Evolutionary conservation across 2,888 invertebrate genomes (phyloP), one percentile per base, ranked within the genome.

Genomic region (Keiferia lycopersicella): DNA sequence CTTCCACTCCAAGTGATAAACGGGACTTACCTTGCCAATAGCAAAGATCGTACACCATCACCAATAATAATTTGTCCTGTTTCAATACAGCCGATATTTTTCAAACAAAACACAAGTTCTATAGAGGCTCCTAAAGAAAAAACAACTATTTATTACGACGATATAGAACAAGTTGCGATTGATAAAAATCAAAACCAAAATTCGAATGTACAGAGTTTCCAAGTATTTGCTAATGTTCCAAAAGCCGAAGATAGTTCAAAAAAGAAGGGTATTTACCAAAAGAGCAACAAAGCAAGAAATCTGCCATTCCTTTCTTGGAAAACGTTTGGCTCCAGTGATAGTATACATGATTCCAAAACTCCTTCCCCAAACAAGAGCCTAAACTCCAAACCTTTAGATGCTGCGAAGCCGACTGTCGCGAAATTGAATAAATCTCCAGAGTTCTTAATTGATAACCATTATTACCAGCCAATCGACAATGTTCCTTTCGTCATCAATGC

Each of bases 61-160:
- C 86, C 91, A 0, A 80, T 91, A 26, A 81, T 90, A 65, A 69
- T 89, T 50, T 90, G 89, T 70, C 91, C 91, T 30, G 88, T 88
- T 39, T 71, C 89, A 64, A 84, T 89, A 71, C 84, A 83, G 57
- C 88, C 89, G 0, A 73, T 89, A 58, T 81, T 85, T 64, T 83
- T 87, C 20, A 83, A 83, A 72, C 73, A 81, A 10, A 65, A 68
- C 30, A 51, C 66, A 51, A 14, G 59, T 30, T 34, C 63, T n/a
- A 14, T 64, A 41, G 71, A 79, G 0, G 39, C 65, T 18, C 72
- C 69, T 51, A 69, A 68, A 64, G 75, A 79, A 63, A 82, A 78
- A 62, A 78, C 79, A 45, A 86, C 82, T 1, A 76, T 91, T 16
- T 91, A 87, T 68, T 91, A 88, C 57, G 82, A 86, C 65, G 91